Evolutionary conservation across 2,888 invertebrate species (phyloP), one percentile per base, ranked within the genome.

Genomic region (Hypena proboscidalis): DNA sequence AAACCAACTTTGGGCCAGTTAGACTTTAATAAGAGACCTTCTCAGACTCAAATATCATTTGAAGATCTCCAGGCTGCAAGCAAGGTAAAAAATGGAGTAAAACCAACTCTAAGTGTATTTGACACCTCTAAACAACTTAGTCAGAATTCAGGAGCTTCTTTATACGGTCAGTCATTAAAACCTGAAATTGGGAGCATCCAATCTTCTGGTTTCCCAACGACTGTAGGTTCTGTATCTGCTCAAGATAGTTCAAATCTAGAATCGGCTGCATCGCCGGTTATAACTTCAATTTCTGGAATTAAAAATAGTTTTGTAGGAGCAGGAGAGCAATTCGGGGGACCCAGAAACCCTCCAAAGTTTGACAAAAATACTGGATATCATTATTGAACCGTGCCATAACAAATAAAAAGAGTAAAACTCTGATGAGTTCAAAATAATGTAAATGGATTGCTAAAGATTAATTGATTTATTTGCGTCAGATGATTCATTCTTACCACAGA

Each of bases 361-460:
- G 83, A 87, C 43, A 67, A 67, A 7, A 62, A 80, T 64, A 83
- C 83, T 32, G 90, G 90, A 17, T 90, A 90, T 55, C 79, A 88
- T 70, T 88, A 89, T 58, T 87, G 52, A 75, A 52, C 20, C 51
- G 62, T 69, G 65, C 68, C 71, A 74, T 71, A 47, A 21, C 47
- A 30, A 50, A 40, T 41, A 34, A 20, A 31, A 9, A 17, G 4
- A 21, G 3, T 13, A n/a, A n/a, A n/a, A n/a, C n/a, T 30, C 4
- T 26, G n/a, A 22, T 2, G 33, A 26, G 9, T 10, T 22, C 33
- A 14, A 17, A 15, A 2, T 8, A 8, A 11, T 23, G 35, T 42
- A 13, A 40, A 46, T 27, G 26, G 27, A 32, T 21, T 42, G 37
- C 31, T 13, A 40, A 37, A 37, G 14, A 27, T 27, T 3, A 3